Evolutionary conservation across 2,888 invertebrate genomes (phyloP).

Genomic region (Drosophila hamatofila): DNA sequence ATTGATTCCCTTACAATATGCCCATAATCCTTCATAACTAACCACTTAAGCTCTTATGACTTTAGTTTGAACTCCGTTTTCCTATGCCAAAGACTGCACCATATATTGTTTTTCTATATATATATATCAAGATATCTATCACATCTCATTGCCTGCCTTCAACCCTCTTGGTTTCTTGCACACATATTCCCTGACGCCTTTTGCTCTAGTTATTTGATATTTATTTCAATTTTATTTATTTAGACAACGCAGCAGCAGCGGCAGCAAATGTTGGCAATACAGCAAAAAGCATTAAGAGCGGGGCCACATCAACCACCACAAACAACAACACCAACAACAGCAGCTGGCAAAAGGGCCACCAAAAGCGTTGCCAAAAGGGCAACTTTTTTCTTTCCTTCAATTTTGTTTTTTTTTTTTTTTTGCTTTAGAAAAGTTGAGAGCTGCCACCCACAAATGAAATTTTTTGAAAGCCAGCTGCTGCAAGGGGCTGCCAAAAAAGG

Average conservation of each 20-base stretch:
- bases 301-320: constrained; percentile 18
- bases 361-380: constrained; percentile 36
- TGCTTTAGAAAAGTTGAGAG: constrained; percentile 49
- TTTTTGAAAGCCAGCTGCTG: constrained; percentile 52
- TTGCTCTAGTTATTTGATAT: constrained; percentile 70
- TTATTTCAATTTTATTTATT: constrained; percentile 75
- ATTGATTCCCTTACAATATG: neutral
- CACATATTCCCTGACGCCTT: constrained; percentile 6
- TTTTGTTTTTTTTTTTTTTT: constrained; percentile 12
- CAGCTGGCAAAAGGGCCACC: constrained; percentile 46
- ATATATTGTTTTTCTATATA: neutral
- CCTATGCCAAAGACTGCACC: neutral
- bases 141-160: constrained; percentile 14
- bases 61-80: neutral
- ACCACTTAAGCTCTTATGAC: neutral
- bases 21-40: constrained; percentile 1
- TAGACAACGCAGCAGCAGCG: constrained; percentile 41
- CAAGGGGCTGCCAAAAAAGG: neutral
- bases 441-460: constrained; percentile 51
- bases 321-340: constrained; percentile 33
- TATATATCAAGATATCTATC: neutral
- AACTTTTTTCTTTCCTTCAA: constrained; percentile 10
- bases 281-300: constrained; percentile 13
- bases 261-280: constrained; percentile 30
- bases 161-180: neutral